Conservation (phyloP, 2,888 invertebrate genomes). For the Pediacus dermestoides region DNA sequence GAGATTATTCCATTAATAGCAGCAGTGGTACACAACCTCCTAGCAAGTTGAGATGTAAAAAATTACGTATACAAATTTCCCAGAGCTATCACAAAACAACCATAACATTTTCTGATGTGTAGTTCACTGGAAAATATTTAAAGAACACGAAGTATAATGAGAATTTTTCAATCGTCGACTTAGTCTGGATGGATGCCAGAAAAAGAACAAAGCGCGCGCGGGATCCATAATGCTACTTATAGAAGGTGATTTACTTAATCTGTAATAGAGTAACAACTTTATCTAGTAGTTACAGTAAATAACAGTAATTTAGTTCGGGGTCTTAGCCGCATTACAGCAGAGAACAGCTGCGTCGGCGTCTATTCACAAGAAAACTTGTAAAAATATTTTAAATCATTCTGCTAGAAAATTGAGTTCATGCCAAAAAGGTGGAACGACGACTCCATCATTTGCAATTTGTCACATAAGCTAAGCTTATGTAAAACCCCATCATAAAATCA, state of each 20-base stretch:
- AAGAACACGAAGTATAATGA: too few relatives aligned
- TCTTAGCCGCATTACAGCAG: conserved; percentile 16
- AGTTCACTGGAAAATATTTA: too few relatives aligned
- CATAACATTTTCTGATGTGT: too few relatives aligned
- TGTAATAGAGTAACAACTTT: conserved; percentile 32
- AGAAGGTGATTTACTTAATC: conserved; percentile 32
- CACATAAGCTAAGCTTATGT: too few relatives aligned
- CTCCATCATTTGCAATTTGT: too few relatives aligned
- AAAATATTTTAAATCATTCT: conserved; percentile 1
- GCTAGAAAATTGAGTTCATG: background rate
- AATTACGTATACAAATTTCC: too few relatives aligned
- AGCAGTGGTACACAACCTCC: too few relatives aligned
- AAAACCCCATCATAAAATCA: too few relatives aligned
- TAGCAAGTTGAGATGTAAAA: too few relatives aligned
- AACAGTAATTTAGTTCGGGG: conserved; percentile 31
- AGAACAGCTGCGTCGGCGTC: conserved; percentile 34
- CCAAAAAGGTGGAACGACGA: background rate
- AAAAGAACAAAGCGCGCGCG: background rate
- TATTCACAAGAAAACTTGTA: conserved; percentile 21
- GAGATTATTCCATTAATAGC: conserved; percentile 37
- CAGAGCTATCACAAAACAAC: too few relatives aligned
- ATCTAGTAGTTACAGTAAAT: conserved; percentile 35
- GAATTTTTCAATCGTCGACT: too few relatives aligned
- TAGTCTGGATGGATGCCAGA: conserved; percentile 29
- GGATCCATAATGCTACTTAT: conserved; percentile 24